Base-by-base conservation (phyloP, 2,888 invertebrate genomes). In the Parelbella ahira region DNA sequence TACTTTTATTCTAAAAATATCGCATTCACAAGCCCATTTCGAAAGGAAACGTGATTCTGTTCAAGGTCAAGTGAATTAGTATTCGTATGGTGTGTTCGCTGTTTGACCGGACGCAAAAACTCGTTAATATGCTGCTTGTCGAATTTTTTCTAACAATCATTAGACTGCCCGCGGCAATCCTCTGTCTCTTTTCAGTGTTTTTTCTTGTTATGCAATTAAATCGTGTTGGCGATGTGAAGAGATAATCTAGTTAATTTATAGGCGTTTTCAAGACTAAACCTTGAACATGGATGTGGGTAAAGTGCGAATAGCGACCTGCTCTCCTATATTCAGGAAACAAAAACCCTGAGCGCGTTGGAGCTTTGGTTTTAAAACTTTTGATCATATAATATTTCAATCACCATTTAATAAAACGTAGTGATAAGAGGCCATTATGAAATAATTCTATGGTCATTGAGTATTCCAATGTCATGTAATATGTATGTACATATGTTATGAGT, bases 31-130 rank as follows among this genome's bases (percentile, higher is more conserved):
- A 76, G 76, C 82, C 83, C 81, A 86, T 86, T 86, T 86, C 73
- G 84, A 86, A 86, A 87, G 82, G 86, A 86, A 87, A 86, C 86
- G 84, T 81, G 86, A 81, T 80, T 80, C 70, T 65, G 70, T 66
- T 67, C 82, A 87, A 87, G 86, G 86, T 83, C 79, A 74, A 64
- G 63, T 56, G 67, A 77, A 83, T 87, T 87, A 86, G 86, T 86
- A 84, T 83, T 78, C 82, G 74, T 68, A 66, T 68, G 69, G 72
- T 69, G 82, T 72, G 75, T 75, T 82, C 69, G 69, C 67, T 65
- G 75, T 75, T 79, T 74, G 84, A 78, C 82, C 81, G 81, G 68
- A 68, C 76, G 75, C 81, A 79, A 83, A 81, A 82, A 84, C 75
- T 79, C 69, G 77, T 74, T 82, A 76, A 76, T 78, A 72, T 70